Evolutionary conservation across 2,888 invertebrate genomes (phyloP), one percentile per base, ranked within the genome.

Genomic region (Neoscelio sp.): DNA sequence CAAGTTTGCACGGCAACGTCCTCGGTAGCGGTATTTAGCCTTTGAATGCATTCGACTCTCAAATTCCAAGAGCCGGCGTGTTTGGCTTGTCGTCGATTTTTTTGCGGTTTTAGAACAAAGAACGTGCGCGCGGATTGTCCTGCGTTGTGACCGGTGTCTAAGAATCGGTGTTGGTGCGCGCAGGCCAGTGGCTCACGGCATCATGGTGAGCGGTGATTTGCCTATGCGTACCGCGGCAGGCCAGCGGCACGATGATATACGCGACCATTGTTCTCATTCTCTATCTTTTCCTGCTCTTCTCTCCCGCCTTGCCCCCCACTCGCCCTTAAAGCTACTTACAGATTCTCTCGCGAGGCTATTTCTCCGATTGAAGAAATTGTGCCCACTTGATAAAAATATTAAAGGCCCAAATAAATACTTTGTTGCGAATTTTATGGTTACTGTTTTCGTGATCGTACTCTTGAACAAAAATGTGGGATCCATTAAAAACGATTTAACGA

Each of bases 191-290:
- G 76, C 67, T 71, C 52, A 35, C 30, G 6, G 38, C 26, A 48
- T 23, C 13, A 23, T 54, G 18, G 8, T 56, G 64, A 70, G 62
- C 83, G 84, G 87, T 86, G 88, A 89, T 89, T 89, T 89, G 89
- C 89, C 89, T 89, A 88, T 89, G 89, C 88, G 87, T 88, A 86
- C 87, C 82, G 85, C 86, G 82, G 87, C 87, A 86, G 85, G 81
- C 87, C 84, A 85, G 85, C 85, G 85, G 86, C 89, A 86, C 85
- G 89, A 89, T 89, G 89, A 89, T 89, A 89, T 89, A 89, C 88
- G 89, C 87, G 88, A 84, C 89, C 89, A 89, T 89, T 89, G 89
- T 90, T 89, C 83, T 74, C 76, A 58, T 80, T 82, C 74, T 71
- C 80, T 80, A 76, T 80, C 79, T 79, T 79, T 80, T 78, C 75